Evolutionary conservation across 1,140 invertebrate genomes (phyloP).

Genomic region (Apis dorsata): DNA sequence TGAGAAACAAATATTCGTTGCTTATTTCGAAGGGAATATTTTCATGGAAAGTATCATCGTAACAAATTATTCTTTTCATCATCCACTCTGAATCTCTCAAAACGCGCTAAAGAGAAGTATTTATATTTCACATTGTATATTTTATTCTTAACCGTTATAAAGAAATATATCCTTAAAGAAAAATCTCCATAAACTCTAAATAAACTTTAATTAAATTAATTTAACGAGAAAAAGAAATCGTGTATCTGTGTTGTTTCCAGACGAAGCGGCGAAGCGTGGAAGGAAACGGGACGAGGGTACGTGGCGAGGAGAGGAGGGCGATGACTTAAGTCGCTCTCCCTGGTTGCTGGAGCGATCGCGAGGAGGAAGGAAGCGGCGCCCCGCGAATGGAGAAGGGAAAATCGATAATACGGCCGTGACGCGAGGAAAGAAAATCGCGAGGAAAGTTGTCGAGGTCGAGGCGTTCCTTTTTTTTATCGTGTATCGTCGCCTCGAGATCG

Average conservation of each 20-base stretch:
- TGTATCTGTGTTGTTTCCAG: background rate
- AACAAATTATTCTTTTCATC: too few relatives aligned
- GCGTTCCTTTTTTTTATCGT: constrained; percentile 20
- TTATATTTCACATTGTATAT: too few relatives aligned
- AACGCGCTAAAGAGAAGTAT: too few relatives aligned
- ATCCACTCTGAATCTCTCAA: too few relatives aligned
- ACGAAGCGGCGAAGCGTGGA: background rate
- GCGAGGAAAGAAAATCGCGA: constrained; percentile 50
- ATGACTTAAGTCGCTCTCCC: background rate
- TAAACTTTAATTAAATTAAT: too few relatives aligned
- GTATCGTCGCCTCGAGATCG: constrained; percentile 35
- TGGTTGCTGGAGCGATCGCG: background rate
- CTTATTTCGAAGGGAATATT: too few relatives aligned
- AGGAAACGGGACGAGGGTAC: background rate
- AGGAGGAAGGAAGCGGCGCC: background rate
- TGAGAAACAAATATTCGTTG: too few relatives aligned
- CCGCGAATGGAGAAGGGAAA: constrained; percentile 53
- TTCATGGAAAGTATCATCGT: too few relatives aligned
- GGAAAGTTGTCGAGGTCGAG: constrained; percentile 46
- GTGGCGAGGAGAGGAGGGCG: background rate
- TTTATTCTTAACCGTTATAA: too few relatives aligned
- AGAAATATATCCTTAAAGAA: too few relatives aligned
- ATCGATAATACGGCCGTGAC: constrained; percentile 57
- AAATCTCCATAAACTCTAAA: too few relatives aligned
- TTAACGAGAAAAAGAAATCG: too few relatives aligned